phyloP scores from a whole-genome alignment of 2,113 vertebrate genomes.

The Tinamus guttatus region DNA sequence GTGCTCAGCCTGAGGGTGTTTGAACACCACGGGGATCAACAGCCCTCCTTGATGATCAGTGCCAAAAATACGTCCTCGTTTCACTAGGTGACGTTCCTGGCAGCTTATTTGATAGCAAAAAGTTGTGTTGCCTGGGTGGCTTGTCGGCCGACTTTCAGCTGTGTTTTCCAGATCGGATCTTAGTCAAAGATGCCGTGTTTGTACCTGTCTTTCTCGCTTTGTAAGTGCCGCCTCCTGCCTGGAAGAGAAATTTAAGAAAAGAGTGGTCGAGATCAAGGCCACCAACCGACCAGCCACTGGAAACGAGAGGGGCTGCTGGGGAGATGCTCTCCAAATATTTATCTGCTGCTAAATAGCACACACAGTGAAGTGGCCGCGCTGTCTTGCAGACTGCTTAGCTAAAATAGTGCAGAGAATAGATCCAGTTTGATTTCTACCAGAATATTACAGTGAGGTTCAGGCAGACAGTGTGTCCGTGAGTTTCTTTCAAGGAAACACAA shows the following conservation, averaged over 20 bases:
- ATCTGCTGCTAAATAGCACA: neutral
- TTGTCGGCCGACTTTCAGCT: neutral
- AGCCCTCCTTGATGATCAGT: neutral
- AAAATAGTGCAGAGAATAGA: neutral
- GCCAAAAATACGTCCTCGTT: neutral
- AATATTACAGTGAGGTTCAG: constrained; percentile 8
- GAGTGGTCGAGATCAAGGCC: neutral
- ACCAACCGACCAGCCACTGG: neutral
- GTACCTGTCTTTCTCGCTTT: neutral
- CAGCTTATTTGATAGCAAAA: neutral
- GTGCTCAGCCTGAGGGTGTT: neutral
- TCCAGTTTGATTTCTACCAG: neutral
- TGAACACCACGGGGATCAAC: neutral
- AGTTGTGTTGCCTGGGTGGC: neutral
- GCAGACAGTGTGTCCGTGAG: neutral
- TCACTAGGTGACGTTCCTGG: neutral
- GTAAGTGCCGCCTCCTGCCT: neutral
- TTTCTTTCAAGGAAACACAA: neutral
- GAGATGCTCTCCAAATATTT: neutral
- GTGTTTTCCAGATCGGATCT: neutral
- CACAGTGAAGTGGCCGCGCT: neutral
- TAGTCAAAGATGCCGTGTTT: neutral
- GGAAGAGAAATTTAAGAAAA: neutral
- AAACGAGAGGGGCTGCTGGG: neutral
- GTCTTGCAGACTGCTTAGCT: neutral